phyloP scores from a whole-genome alignment of 2,888 invertebrate genomes.

The Drosophila demipolita region DNA sequence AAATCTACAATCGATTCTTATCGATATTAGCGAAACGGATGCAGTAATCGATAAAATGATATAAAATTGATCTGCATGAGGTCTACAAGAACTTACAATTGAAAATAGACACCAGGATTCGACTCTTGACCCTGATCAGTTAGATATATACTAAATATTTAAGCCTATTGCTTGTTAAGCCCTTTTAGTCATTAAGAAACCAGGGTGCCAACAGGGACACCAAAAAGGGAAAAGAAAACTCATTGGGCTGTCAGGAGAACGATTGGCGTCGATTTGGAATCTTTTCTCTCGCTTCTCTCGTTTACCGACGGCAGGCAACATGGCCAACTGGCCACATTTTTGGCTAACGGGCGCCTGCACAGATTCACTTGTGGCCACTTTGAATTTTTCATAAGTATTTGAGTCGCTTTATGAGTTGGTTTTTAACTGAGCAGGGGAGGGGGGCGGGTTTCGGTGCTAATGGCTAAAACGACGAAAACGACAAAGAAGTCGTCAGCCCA shows the following conservation, averaged over 20 bases:
- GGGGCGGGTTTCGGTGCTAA: constrained; percentile 45
- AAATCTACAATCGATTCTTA: background rate
- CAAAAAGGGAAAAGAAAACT: constrained; percentile 58
- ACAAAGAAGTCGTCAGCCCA: constrained; percentile 56
- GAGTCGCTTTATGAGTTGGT: constrained; percentile 42
- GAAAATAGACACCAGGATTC: background rate
- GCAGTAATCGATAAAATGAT: fast-evolving
- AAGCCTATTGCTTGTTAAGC: too few relatives aligned
- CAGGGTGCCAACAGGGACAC: background rate
- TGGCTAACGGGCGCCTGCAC: constrained; percentile 7
- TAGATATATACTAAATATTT: background rate
- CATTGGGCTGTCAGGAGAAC: constrained; percentile 69
- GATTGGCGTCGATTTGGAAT: constrained; percentile 47
- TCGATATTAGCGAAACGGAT: background rate
- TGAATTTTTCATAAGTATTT: constrained; percentile 67
- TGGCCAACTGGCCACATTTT: constrained; percentile 8
- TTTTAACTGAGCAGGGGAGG: background rate
- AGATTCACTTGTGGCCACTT: constrained; percentile 45
- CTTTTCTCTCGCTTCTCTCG: constrained; percentile 24
- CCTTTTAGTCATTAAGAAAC: background rate
- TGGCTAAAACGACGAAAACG: constrained; percentile 58
- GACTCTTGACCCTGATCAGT: background rate
- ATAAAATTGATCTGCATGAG: background rate
- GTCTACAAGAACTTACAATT: background rate
- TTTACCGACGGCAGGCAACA: constrained; percentile 63